Conservation (phyloP, 2,888 invertebrate genomes). For the Sminthurides aquaticus region DNA sequence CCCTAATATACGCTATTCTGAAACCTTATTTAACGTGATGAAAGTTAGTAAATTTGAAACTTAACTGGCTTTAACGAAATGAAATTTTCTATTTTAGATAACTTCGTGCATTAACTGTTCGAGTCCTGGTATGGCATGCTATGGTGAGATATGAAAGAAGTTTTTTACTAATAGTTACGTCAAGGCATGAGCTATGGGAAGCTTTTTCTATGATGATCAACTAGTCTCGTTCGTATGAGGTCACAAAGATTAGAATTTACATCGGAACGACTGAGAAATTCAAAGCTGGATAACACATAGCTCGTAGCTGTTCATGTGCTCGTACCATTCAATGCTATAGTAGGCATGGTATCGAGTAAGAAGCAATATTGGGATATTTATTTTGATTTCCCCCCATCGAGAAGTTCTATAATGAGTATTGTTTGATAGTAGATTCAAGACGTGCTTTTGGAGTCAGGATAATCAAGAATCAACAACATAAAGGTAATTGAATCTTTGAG, state of each 20-base stretch:
- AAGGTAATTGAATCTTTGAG: background rate
- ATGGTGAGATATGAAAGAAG: too few species aligned
- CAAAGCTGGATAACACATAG: too few species aligned
- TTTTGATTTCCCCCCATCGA: too few species aligned
- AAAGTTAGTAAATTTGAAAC: background rate
- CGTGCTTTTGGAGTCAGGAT: background rate
- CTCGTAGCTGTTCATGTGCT: background rate
- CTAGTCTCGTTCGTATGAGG: conserved; percentile 6
- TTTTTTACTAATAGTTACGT: too few species aligned
- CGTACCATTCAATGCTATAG: background rate
- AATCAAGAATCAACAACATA: background rate
- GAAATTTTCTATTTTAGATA: too few species aligned
- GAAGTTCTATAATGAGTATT: background rate
- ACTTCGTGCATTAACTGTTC: too few species aligned
- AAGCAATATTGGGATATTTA: too few species aligned
- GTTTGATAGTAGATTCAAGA: background rate
- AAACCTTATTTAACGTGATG: background rate
- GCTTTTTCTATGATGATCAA: background rate
- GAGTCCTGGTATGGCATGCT: too few species aligned
- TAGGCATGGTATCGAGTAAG: too few species aligned
- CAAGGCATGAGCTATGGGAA: background rate
- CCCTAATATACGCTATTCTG: conserved; percentile 6
- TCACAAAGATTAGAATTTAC: background rate
- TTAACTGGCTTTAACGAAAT: background rate
- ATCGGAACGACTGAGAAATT: background rate